Evolutionary conservation across 1,140 invertebrate species (phyloP).

Genomic region (Heterodera schachtii): DNA sequence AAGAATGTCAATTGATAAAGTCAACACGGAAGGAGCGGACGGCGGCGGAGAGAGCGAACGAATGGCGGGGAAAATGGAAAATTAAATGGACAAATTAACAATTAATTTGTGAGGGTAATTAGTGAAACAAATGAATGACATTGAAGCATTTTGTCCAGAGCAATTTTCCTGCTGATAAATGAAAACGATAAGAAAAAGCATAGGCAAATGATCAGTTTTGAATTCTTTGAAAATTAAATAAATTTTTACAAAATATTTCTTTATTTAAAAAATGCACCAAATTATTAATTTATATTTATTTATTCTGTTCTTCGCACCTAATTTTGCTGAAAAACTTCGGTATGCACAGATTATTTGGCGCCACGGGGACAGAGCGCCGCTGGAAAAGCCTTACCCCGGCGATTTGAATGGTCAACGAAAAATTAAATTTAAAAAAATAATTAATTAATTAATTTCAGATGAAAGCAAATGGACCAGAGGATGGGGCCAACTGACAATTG

Average conservation of each 20-base stretch:
- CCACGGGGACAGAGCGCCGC: conserved; percentile 30
- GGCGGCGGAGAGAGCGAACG: too few species aligned
- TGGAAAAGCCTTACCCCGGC: conserved; percentile 23
- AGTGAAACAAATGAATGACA: too few species aligned
- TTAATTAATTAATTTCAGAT: conserved; percentile 7
- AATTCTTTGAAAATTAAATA: too few species aligned
- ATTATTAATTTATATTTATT: not conserved
- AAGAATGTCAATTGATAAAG: too few species aligned
- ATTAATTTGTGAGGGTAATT: too few species aligned
- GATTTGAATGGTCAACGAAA: conserved; percentile 21
- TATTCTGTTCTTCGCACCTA: not conserved
- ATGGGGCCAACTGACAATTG: conserved; percentile 32
- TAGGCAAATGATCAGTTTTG: too few species aligned
- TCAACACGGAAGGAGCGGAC: too few species aligned
- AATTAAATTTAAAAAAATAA: not conserved
- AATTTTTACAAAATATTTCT: not conserved
- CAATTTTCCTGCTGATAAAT: too few species aligned
- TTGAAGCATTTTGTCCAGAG: too few species aligned
- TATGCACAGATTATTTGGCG: conserved; percentile 35
- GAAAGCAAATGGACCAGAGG: conserved; percentile 28
- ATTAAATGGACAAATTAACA: too few species aligned
- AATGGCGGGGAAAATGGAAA: too few species aligned
- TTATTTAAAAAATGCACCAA: not conserved
- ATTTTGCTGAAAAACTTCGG: not conserved
- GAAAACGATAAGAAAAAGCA: too few species aligned